Base-by-base conservation (phyloP, 2,113 vertebrate genomes). In the Corythornis madagascariensis region DNA sequence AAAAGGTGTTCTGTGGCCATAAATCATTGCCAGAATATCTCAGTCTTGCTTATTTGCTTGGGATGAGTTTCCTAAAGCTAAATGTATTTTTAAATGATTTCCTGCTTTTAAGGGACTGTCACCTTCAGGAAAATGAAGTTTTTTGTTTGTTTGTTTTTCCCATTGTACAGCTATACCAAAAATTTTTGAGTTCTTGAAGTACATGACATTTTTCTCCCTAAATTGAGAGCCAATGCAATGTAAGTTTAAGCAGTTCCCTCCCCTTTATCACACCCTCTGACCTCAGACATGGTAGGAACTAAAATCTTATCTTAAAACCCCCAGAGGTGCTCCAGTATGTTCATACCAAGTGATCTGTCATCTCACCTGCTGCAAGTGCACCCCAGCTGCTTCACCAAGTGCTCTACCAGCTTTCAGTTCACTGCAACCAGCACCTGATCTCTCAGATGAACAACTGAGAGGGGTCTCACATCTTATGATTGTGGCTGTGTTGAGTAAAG, bases 271-370 rank as follows among this genome's bases (percentile, higher is more conserved):
- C 14, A 12, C 31, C 12, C 28, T 74, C 28, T 80, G 45, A 21
- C 20, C 29, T 42, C 11, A 1, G 60, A 63, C 17, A 63, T 17
- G 20, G 31, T 6, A 50, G 35, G 28, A 79, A 40, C 19, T 11
- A 38, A 56, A 71, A 60, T 55, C 60, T 21, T 21, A 14, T 13
- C 6, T 42, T 26, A 35, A 53, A 63, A 65, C 7, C 7, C 50
- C n/a, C 0, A 9, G 1, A 47, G 25, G 24, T 1, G 2, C 29
- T 17, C 15, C 50, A 24, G 16, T 22, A 9, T 6, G 16, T 64
- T 70, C 57, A 19, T 65, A 24, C 52, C 11, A 56, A 31, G 7
- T 19, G 19, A 52, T 29, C 15, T 47, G 25, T 86, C 45, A 19
- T 69, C 24, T 15, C 31, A 43, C 28, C 16, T 38, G 28, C 35